These are phyloP conservation scores for Parasteatoda lunata DNA, from an alignment of 2,888 invertebrate genomes.

Conservation along the genomic window DNA sequence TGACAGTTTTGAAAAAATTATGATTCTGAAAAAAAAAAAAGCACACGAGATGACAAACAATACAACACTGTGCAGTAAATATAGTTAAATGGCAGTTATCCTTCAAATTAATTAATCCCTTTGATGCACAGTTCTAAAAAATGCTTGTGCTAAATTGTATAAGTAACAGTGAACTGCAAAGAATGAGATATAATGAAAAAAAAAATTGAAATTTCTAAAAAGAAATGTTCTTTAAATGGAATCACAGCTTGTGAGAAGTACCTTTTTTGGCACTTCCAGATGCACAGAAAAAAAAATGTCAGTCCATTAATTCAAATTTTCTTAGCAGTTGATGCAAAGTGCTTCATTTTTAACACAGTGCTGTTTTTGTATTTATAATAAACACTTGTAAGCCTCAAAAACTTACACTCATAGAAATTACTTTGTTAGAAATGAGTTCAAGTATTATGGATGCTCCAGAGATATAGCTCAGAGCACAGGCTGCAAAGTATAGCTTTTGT, in stretches of 20 bases:
- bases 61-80: slow-evolving; percentile 44
- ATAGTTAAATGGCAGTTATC: slow-evolving; percentile 56
- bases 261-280: slow-evolving; percentile 52
- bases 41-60: slow-evolving; percentile 15
- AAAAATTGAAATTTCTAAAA: slow-evolving; percentile 40
- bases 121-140: slow-evolving; percentile 37
- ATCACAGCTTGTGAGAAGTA: slow-evolving; percentile 65
- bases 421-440: slow-evolving; percentile 67
- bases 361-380: slow-evolving; percentile 36
- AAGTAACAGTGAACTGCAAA: slow-evolving; percentile 50
- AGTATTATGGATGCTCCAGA: slow-evolving; percentile 46
- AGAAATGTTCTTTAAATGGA: slow-evolving; percentile 48
- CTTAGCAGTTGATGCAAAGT: slow-evolving; percentile 31
- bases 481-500: slow-evolving; percentile 54
- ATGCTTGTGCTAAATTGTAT: slow-evolving; percentile 44
- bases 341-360: slow-evolving; percentile 57
- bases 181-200: slow-evolving; percentile 57
- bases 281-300: slow-evolving; percentile 41
- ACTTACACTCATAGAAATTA: slow-evolving; percentile 59
- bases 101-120: slow-evolving; percentile 3
- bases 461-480: slow-evolving; percentile 27
- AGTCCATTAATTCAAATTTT: slow-evolving; percentile 44
- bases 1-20: not conserved
- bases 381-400: slow-evolving; percentile 59
- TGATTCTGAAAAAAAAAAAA: not conserved